phyloP scores from a whole-genome alignment of 1,140 invertebrate genomes.

The Pissodes strobi region DNA sequence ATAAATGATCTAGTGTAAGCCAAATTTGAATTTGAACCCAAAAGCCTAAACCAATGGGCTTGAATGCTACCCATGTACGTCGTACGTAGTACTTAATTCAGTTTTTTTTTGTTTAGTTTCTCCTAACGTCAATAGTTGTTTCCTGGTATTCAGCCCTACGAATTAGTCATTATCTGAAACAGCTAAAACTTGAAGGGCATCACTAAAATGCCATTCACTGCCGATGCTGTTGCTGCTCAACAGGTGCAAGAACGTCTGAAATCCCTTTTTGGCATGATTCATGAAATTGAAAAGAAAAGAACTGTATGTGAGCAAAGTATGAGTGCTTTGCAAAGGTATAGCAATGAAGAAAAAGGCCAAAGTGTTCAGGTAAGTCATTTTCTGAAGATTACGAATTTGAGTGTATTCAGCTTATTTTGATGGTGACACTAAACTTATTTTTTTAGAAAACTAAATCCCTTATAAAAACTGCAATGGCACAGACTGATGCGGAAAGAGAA shows the following conservation, averaged over 20 bases:
- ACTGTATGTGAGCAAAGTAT: conserved; percentile 77
- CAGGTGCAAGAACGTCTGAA: conserved; percentile 83
- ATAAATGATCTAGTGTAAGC: conserved; percentile 1
- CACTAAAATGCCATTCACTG: conserved; percentile 69
- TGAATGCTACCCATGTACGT: too few species aligned
- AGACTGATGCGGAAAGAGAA: conserved; percentile 85
- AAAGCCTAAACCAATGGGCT: too few species aligned
- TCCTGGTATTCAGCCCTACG: conserved; percentile 47
- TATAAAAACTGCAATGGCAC: conserved; percentile 78
- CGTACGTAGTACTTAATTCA: neutral
- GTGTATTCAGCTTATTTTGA: too few species aligned
- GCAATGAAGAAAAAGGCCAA: conserved; percentile 69
- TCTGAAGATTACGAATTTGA: too few species aligned
- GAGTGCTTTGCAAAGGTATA: conserved; percentile 76
- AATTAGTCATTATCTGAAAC: conserved; percentile 36
- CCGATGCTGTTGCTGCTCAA: conserved; percentile 72
- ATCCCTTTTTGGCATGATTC: conserved; percentile 73
- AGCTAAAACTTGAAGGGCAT: conserved; percentile 6
- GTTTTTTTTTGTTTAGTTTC: conserved; percentile 36
- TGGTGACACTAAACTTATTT: too few species aligned
- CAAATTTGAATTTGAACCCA: too few species aligned
- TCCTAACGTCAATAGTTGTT: conserved; percentile 34
- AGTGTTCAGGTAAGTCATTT: conserved; percentile 60
- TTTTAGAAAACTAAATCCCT: conserved; percentile 75
- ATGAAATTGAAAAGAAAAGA: conserved; percentile 81